Base-by-base conservation (phyloP, 2,113 vertebrate species). In the Oostethus manadensis region DNA sequence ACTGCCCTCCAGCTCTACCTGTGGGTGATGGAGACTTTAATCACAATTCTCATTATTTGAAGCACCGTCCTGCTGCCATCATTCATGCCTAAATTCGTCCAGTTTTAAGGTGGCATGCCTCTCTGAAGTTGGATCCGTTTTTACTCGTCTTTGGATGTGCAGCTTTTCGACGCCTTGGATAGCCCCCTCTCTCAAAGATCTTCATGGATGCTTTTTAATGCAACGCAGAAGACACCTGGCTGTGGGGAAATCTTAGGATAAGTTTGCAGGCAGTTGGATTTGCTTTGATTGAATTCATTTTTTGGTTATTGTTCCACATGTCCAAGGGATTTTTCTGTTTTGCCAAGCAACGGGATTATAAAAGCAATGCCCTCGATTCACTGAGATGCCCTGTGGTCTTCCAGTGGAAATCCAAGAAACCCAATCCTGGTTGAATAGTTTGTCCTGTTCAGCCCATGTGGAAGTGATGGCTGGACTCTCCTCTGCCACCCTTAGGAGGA, bases 371-470 rank as follows among this genome's bases (percentile, higher is more conserved):
- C 78, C 62, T 60, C 71, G 13, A 44, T 51, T 66, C 61, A 59
- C 79, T 90, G 88, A 91, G 76, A 91, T 90, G 89, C 79, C 67
- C 71, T 67, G 80, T 73, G 73, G 77, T 79, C 82, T 82, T 74
- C 71, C 76, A 78, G 53, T 68, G 59, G 79, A 73, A 84, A 79
- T 64, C 56, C 80, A 73, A 70, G 75, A 79, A 67, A 74, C 74
- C 77, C 77, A 56, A 58, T 59, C 70, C 66, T 59, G 71, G 79
- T 83, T 68, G 20, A 56, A 64, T 57, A 66, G 54, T 61, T 70
- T 71, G 55, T 70, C 76, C 68, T 72, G 80, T 55, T 55, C n/a
- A 78, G 69, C 83, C 69, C 79, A 81, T 63, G 70, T 70, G 76
- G 89, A 89, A 62, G 57, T 83, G 53, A 81, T 79, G 74, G 76